Evolutionary conservation across 92 coral and sea anemone genomes (phyloP).

Genomic region (Epizoanthus rinbou): DNA sequence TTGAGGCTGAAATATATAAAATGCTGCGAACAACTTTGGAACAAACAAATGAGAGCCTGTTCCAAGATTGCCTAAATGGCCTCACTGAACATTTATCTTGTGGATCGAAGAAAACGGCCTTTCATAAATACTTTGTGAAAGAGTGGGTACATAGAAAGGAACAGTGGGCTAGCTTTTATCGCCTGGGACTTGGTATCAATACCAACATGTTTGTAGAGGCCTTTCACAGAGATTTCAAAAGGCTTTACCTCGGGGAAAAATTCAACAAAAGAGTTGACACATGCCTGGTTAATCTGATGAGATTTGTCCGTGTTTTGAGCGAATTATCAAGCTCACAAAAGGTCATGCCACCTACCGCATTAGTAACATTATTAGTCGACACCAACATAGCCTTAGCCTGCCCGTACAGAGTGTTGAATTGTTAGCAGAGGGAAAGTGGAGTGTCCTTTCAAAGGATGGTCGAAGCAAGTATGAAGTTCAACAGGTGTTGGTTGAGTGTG

Average conservation of each 20-base stretch:
- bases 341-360: constrained; percentile 54
- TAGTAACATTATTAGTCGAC: constrained; percentile 50
- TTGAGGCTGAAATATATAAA: constrained; percentile 52
- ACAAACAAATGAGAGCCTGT: constrained; percentile 32
- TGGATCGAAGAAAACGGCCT: background rate
- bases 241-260: constrained; percentile 62
- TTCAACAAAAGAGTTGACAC: constrained; percentile 59
- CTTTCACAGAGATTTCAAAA: constrained; percentile 71
- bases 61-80: constrained; percentile 43
- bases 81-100: constrained; percentile 10
- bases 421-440: background rate
- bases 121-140: constrained; percentile 43
- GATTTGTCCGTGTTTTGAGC: constrained; percentile 55
- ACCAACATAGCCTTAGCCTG: constrained; percentile 19
- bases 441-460: constrained; percentile 35
- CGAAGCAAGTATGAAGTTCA: background rate
- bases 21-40: constrained; percentile 58
- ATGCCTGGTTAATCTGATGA: constrained; percentile 59
- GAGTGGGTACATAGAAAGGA: constrained; percentile 60
- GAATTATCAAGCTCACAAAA: constrained; percentile 61
- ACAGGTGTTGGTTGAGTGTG: background rate
- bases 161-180: constrained; percentile 64
- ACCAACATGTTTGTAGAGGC: constrained; percentile 71
- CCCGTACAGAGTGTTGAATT: constrained; percentile 19
- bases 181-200: constrained; percentile 62